Percentiles rank a stretch among this genome's conserved stretches.
phyloP scores from a whole-genome alignment of 37 sponge, comb jelly and placozoan species.

The Eunapius fragilis region DNA sequence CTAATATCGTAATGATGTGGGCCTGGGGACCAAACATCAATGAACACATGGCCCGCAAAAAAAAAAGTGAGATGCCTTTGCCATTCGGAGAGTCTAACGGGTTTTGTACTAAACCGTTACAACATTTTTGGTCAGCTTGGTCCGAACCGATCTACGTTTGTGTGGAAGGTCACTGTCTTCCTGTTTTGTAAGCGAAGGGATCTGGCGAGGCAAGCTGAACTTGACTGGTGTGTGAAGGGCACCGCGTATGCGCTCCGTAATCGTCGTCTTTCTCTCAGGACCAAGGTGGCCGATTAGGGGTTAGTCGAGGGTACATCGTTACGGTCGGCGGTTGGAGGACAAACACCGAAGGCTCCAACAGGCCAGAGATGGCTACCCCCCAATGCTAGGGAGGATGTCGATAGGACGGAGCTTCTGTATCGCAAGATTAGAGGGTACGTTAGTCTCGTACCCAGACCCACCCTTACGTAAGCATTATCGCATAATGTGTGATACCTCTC shows the following conservation, averaged over 20 bases:
- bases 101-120: background rate
- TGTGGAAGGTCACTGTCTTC: background rate
- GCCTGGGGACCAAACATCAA: background rate
- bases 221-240: background rate
- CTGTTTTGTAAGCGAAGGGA: background rate
- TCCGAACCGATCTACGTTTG: background rate
- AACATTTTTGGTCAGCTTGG: background rate
- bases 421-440: constrained; percentile 76
- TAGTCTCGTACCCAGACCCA: too few relatives aligned
- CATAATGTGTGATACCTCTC: too few relatives aligned
- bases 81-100: background rate
- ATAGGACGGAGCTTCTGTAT: constrained; percentile 51
- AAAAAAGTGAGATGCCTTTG: background rate
- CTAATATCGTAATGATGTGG: background rate
- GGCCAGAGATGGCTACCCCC: constrained; percentile 72
- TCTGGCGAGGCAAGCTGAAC: background rate
- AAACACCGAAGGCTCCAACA: background rate
- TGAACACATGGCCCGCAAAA: background rate
- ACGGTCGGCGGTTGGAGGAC: background rate
- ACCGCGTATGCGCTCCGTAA: background rate
- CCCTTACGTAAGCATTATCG: too few relatives aligned
- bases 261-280: background rate
- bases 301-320: background rate
- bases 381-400: constrained; percentile 31
- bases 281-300: background rate